Conservation (phyloP, 2,113 vertebrate genomes). For the Percopsis transmontana region DNA sequence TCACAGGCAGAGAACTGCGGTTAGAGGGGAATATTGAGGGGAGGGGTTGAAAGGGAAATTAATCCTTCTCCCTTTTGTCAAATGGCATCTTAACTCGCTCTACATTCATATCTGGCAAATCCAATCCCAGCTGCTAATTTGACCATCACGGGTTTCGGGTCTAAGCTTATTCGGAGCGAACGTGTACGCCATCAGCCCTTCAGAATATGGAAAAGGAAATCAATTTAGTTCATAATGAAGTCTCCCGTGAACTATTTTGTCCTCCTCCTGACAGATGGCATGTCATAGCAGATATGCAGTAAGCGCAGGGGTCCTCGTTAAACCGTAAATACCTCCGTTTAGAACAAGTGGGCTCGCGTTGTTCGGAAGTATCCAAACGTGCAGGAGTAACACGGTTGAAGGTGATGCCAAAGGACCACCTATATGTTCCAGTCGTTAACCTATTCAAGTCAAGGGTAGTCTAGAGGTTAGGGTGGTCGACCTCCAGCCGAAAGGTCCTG, state of each 20-base stretch:
- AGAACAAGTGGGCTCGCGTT: background rate
- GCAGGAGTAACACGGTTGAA: too few species aligned
- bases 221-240: conserved; percentile 69
- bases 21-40: conserved; percentile 29
- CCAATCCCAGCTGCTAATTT: conserved; percentile 38
- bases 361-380: too few species aligned
- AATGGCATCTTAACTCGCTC: conserved; percentile 45
- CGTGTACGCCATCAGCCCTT: conserved; percentile 48
- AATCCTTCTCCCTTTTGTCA: conserved; percentile 52
- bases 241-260: conserved; percentile 51
- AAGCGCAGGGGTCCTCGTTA: conserved; percentile 58
- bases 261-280: conserved; percentile 5
- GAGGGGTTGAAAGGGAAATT: conserved; percentile 28
- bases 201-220: conserved; percentile 57
- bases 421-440: too few species aligned
- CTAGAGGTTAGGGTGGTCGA: too few species aligned
- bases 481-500: too few species aligned
- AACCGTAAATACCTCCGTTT: conserved; percentile 34
- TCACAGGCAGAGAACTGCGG: conserved; percentile 24
- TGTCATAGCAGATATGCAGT: conserved; percentile 24
- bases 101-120: conserved; percentile 49
- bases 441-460: too few species aligned
- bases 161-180: conserved; percentile 43
- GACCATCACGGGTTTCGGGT: conserved; percentile 32
- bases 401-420: too few species aligned